phyloP scores from a whole-genome alignment of 1,140 invertebrate genomes.

The Gryllus bimaculatus region DNA sequence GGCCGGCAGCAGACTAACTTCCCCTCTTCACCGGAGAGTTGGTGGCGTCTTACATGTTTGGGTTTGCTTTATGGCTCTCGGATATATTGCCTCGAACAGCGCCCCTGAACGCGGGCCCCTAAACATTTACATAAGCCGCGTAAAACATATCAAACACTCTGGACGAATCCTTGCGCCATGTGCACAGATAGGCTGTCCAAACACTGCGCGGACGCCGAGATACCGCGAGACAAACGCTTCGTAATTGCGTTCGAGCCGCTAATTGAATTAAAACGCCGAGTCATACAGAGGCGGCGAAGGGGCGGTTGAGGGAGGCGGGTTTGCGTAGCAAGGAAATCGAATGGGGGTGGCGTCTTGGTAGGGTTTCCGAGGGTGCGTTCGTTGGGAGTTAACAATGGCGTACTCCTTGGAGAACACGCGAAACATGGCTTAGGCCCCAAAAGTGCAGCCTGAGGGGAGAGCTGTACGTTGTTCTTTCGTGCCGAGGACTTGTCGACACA shows the following conservation, averaged over 20 bases:
- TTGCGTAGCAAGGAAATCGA: too few relatives aligned
- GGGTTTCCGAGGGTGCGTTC: too few relatives aligned
- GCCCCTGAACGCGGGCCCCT: not conserved
- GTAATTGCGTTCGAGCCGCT: not conserved
- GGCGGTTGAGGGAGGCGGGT: too few relatives aligned
- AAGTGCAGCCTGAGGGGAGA: too few relatives aligned
- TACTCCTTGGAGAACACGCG: too few relatives aligned
- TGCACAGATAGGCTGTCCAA: not conserved
- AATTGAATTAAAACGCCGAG: not conserved
- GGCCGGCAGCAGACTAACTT: too few relatives aligned
- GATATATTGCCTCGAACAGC: not conserved
- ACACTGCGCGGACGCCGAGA: not conserved
- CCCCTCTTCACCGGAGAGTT: not conserved
- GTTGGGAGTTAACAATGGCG: too few relatives aligned
- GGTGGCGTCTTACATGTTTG: not conserved
- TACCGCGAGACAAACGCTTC: not conserved
- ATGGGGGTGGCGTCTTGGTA: too few relatives aligned
- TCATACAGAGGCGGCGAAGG: too few relatives aligned
- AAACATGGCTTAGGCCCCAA: too few relatives aligned
- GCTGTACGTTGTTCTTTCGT: too few relatives aligned
- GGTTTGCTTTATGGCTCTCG: not conserved
- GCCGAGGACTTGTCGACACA: too few relatives aligned
- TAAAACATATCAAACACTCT: slow-evolving; percentile 2
- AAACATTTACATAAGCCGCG: not conserved
- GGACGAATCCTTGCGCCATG: not conserved